Evolutionary conservation across 2,888 invertebrate species (phyloP).

Genomic region (Drosophila siamana): DNA sequence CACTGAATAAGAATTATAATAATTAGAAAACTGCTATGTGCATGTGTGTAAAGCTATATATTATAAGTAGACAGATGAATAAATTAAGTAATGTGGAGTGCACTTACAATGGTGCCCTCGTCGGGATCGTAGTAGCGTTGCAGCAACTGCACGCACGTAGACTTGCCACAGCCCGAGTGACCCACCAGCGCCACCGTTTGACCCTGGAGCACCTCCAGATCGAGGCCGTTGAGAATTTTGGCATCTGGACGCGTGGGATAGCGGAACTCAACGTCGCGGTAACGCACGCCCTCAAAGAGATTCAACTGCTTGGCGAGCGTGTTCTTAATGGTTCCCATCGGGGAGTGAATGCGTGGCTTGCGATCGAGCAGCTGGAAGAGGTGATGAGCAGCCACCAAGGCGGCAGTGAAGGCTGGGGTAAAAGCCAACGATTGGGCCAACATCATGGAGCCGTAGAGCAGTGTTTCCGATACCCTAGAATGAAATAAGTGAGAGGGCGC

Average conservation of each 20-base stretch:
- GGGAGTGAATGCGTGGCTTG: slow-evolving; percentile 87
- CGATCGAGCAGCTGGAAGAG: slow-evolving; percentile 89
- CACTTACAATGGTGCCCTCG: slow-evolving; percentile 87
- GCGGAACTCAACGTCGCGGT: slow-evolving; percentile 90
- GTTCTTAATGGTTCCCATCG: slow-evolving; percentile 81
- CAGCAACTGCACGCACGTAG: slow-evolving; percentile 92
- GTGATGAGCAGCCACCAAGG: slow-evolving; percentile 89
- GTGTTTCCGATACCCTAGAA: slow-evolving; percentile 89
- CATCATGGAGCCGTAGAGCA: slow-evolving; percentile 93
- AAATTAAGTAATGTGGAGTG: not conserved
- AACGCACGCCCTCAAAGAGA: slow-evolving; percentile 85
- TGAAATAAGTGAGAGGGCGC: not conserved
- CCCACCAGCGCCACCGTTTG: slow-evolving; percentile 91
- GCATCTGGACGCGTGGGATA: slow-evolving; percentile 93
- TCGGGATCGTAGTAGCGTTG: slow-evolving; percentile 93
- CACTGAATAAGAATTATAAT: too few species aligned
- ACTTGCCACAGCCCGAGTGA: slow-evolving; percentile 93
- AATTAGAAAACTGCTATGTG: too few species aligned
- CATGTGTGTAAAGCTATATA: too few species aligned
- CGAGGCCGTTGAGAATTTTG: slow-evolving; percentile 90
- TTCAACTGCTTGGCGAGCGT: slow-evolving; percentile 80
- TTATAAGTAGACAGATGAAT: not conserved
- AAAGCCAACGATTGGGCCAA: slow-evolving; percentile 92
- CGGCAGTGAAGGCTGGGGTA: slow-evolving; percentile 92
- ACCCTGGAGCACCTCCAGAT: slow-evolving; percentile 89